A percentile compares a stretch with the other conserved stretches of the same genome.
Evolutionary conservation across 1,140 invertebrate genomes (phyloP).

Genomic region (Trachelipus rathkii): DNA sequence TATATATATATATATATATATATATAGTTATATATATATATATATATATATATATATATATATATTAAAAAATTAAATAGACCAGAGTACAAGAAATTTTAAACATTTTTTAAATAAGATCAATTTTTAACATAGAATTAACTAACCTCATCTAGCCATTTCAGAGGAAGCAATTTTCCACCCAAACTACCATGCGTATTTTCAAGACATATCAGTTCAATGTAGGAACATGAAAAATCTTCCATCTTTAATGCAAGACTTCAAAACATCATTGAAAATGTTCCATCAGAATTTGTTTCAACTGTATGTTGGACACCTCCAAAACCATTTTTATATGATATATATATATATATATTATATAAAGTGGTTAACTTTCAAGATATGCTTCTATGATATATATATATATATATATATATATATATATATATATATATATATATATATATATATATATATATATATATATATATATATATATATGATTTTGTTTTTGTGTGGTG

Average conservation of each 20-base stretch:
- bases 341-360: neutral
- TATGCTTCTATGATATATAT: too few relatives aligned
- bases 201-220: constrained; percentile 76
- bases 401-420: neutral
- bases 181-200: constrained; percentile 88
- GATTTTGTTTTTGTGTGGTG: too few relatives aligned
- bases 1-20: too few relatives aligned
- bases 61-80: too few relatives aligned
- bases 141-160: constrained; percentile 68
- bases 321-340: constrained; percentile 4
- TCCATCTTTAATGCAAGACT: constrained; percentile 62
- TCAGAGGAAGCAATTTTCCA: constrained; percentile 72
- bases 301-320: constrained; percentile 68
- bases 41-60: too few relatives aligned
- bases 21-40: too few relatives aligned
- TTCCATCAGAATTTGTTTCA: constrained; percentile 74
- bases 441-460: too few relatives aligned
- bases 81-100: too few relatives aligned
- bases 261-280: constrained; percentile 67
- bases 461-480: neutral
- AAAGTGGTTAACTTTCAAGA: too few relatives aligned
- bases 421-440: neutral
- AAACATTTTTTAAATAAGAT: too few relatives aligned
- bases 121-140: neutral
- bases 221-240: constrained; percentile 70